Evolutionary conservation across 2,888 invertebrate genomes (phyloP).

Genomic region (Calameuta idolon): DNA sequence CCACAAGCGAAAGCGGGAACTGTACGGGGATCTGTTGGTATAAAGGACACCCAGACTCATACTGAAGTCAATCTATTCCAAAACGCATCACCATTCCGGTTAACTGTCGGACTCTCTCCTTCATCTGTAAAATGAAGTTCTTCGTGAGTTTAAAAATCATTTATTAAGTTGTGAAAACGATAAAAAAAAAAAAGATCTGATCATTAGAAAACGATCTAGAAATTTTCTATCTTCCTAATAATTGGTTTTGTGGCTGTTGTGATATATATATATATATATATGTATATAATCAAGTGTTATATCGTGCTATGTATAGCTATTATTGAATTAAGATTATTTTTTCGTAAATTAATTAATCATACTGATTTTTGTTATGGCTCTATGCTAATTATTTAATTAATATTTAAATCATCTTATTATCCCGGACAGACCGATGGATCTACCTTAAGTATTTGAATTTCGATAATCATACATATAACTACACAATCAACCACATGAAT

Average conservation of each 20-base stretch:
- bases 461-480: background rate
- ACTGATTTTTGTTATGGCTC: background rate
- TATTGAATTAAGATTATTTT: background rate
- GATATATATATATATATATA: background rate
- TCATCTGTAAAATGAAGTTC: slow-evolving; percentile 54
- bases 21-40: slow-evolving; percentile 32
- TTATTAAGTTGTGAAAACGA: background rate
- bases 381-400: background rate
- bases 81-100: slow-evolving; percentile 38
- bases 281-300: background rate
- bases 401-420: background rate
- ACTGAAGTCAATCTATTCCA: slow-evolving; percentile 46
- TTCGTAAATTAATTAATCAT: background rate
- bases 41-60: slow-evolving; percentile 44
- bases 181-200: background rate
- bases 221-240: background rate
- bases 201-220: background rate
- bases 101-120: slow-evolving; percentile 27
- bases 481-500: background rate
- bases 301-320: background rate
- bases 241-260: background rate
- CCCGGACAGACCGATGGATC: background rate
- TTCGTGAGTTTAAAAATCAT: slow-evolving; percentile 47
- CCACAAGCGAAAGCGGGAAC: background rate
- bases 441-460: background rate